Percentiles rank a stretch among this genome's conserved stretches.
These are phyloP conservation scores for Ictalurus punctatus DNA, from an alignment of 2,113 vertebrate genomes.

Conservation along the genomic window DNA sequence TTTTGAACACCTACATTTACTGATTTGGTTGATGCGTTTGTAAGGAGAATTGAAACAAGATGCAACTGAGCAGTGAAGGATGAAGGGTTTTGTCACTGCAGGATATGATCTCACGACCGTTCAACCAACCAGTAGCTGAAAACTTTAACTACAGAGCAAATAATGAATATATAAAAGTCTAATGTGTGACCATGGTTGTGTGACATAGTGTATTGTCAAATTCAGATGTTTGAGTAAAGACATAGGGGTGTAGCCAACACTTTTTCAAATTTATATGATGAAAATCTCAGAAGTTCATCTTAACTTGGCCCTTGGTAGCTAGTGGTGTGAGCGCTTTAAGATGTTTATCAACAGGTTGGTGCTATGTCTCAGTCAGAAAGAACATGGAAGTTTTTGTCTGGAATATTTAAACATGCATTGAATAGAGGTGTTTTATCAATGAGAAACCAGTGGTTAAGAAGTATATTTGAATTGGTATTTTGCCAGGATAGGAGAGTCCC, in stretches of 20 bases:
- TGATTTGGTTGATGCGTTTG: neutral
- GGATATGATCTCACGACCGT: neutral
- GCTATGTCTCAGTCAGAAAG: neutral
- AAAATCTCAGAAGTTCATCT: neutral
- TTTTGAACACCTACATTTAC: neutral
- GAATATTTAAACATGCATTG: neutral
- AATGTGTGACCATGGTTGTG: neutral
- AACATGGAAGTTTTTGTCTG: neutral
- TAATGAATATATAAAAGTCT: too few species aligned
- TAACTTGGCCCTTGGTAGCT: neutral
- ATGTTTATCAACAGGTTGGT: neutral
- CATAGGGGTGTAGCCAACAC: neutral
- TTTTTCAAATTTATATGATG: too few species aligned
- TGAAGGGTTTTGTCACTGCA: neutral
- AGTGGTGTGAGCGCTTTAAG: neutral
- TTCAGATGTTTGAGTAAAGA: neutral
- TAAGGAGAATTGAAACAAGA: neutral
- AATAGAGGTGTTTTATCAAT: too few species aligned
- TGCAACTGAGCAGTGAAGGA: neutral
- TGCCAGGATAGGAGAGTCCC: too few species aligned
- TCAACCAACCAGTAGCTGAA: neutral
- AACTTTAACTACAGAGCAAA: neutral
- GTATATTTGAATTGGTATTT: too few species aligned
- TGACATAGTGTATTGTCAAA: neutral
- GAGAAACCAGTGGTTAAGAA: too few species aligned